Base-by-base conservation (phyloP, 2,113 vertebrate genomes). In the Physeter macrocephalus region DNA sequence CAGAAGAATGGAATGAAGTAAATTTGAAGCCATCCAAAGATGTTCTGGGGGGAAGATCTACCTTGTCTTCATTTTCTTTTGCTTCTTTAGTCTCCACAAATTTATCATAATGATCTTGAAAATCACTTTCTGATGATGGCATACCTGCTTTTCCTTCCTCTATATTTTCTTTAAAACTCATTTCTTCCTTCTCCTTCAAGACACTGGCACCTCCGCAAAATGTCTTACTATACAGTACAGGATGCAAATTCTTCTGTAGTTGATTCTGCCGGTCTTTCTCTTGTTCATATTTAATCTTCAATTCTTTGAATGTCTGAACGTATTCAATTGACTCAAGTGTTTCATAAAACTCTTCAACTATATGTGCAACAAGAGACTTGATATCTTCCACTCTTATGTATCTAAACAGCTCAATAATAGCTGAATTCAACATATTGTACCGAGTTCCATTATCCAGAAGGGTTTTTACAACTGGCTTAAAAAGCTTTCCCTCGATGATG, bases 401-500 rank as follows among this genome's bases (percentile, higher is more conserved):
- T 94, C 99, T 99, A 82, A 99, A 99, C 25, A 99, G 98, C 96
- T 99, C 99, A 57, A 99, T 99, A 97, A 99, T 98, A 93, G 99
- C 99, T 0, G 99, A 99, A 98, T 99, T 99, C 93, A 99, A 98
- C 89, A 99, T 99, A 96, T 99, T 99, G 98, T 99, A 99, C 96
- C 99, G 98, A 36, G 99, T 99, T 93, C 99, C 99, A 10, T 99
- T 99, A 98, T 99, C 98, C 98, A 99, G 97, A 98, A 99, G 98
- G 78, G 99, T 99, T 6, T 99, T 99, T 96, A 99, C 99, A 93
- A 99, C 99, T 0, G 99, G 99, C 94, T 99, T 99, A 98, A 99
- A 99, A 74, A 99, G 98, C 98, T 99, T 99, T 93, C 99, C 99
- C 98, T 99, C 99, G 97, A 99, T 99, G 98, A 99, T 99, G 96